These are phyloP conservation scores for Tineola bisselliella DNA, from an alignment of 2,888 invertebrate species.

Conservation along the genomic window DNA sequence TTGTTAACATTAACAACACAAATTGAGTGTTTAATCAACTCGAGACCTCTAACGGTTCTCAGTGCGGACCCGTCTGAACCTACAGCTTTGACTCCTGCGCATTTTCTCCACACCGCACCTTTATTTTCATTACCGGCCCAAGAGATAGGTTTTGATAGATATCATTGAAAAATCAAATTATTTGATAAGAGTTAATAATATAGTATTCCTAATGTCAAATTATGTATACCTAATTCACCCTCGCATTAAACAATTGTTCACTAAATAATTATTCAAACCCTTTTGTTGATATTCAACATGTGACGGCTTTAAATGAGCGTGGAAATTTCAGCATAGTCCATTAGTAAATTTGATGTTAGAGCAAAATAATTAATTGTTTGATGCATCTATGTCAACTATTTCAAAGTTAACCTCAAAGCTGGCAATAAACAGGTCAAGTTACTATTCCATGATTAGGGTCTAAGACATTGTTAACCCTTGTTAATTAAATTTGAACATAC, in stretches of 20 bases:
- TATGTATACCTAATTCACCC: constrained; percentile 10
- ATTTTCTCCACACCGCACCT: no score
- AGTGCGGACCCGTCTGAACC: no score
- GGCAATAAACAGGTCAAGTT: neutral
- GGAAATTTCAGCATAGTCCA: no score
- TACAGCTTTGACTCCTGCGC: no score
- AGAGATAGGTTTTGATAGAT: no score
- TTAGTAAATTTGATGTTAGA: no score
- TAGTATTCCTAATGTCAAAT: neutral
- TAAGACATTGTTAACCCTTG: constrained; percentile 37
- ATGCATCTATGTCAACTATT: neutral
- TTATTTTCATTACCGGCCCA: no score
- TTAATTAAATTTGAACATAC: constrained; percentile 55
- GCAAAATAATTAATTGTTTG: no score
- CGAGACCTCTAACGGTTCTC: no score
- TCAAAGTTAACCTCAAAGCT: neutral
- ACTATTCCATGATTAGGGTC: constrained; percentile 33
- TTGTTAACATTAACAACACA: no score
- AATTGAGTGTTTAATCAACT: no score
- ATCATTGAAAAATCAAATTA: neutral
- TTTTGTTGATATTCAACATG: constrained; percentile 10
- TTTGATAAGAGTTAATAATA: constrained; percentile 11
- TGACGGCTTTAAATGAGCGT: neutral
- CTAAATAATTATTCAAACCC: neutral
- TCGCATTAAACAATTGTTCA: constrained; percentile 3